A percentile compares a stretch with the other conserved stretches of the same genome.
Evolutionary conservation across 2,797 vertebrate genomes (phyloP).

Genomic region (Crocidura indochinensis): DNA sequence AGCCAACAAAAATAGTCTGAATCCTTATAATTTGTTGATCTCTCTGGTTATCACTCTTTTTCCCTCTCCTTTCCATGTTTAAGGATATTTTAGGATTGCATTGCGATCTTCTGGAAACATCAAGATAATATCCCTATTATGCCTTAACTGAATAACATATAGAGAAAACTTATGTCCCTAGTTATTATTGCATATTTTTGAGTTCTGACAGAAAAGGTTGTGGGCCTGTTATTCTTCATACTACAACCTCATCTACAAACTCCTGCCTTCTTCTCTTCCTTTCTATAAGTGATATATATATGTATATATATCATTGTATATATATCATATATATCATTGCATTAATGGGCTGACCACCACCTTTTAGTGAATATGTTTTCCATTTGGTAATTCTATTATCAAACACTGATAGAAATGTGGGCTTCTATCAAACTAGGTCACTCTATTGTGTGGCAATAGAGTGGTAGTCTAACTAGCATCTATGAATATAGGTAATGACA

Average conservation of each 20-base stretch:
- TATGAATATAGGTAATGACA: background rate
- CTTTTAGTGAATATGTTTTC: background rate
- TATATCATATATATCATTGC: too few relatives aligned
- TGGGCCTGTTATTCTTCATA: background rate
- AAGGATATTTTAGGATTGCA: background rate
- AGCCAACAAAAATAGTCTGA: background rate
- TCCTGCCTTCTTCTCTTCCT: background rate
- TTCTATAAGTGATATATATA: background rate
- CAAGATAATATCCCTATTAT: background rate
- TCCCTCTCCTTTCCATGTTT: background rate
- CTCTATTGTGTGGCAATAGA: background rate
- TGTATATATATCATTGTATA: too few relatives aligned
- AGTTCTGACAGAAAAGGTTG: background rate
- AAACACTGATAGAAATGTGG: constrained; percentile 14
- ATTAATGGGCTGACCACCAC: background rate
- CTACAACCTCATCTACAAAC: background rate
- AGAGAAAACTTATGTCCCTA: background rate
- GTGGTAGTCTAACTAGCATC: background rate
- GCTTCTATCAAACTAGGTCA: background rate
- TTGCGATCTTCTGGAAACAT: background rate
- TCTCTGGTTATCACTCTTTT: background rate
- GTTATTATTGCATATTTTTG: background rate
- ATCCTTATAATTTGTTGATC: background rate
- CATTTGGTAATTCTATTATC: constrained; percentile 27
- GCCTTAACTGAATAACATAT: background rate